Evolutionary conservation across 37 sponge, comb jelly and placozoan genomes (phyloP).

Genomic region (Halichondria panicea): DNA sequence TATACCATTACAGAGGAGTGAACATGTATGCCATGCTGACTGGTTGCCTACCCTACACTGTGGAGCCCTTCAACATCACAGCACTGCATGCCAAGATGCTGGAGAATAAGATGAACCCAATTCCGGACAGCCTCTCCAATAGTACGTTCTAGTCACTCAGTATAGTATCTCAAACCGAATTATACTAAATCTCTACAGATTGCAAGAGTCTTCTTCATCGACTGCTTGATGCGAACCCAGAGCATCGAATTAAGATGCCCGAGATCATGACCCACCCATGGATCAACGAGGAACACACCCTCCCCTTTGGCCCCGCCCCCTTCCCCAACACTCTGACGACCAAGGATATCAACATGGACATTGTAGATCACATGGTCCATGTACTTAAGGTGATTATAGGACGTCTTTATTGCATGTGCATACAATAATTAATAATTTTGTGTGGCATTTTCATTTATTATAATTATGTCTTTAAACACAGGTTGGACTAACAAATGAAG

Average conservation of each 20-base stretch:
- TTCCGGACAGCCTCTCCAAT: conserved; percentile 76
- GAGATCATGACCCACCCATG: conserved; percentile 82
- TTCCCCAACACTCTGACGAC: conserved; percentile 54
- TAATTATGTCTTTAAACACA: not conserved
- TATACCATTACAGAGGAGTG: conserved; percentile 88
- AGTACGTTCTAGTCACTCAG: too few species aligned
- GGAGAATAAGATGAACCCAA: conserved; percentile 93
- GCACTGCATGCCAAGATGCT: conserved; percentile 97
- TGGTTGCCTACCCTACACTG: conserved; percentile 91
- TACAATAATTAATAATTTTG: not conserved
- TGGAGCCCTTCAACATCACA: conserved; percentile 95
- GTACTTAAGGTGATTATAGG: conserved; percentile 18
- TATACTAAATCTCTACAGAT: conserved; percentile 34
- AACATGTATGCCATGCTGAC: conserved; percentile 99
- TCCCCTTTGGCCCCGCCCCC: conserved; percentile 57
- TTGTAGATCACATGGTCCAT: conserved; percentile 75
- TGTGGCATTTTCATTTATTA: not conserved
- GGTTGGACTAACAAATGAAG: conserved; percentile 24
- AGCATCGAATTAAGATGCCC: conserved; percentile 74
- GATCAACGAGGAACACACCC: conserved; percentile 55
- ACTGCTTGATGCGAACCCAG: conserved; percentile 75
- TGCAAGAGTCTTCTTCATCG: conserved; percentile 78
- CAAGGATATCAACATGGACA: conserved; percentile 55
- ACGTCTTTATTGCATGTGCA: conserved; percentile 1
- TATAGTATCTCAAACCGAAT: too few species aligned